phyloP scores from a whole-genome alignment of 2,888 invertebrate genomes.

The Lottia gigantea region DNA sequence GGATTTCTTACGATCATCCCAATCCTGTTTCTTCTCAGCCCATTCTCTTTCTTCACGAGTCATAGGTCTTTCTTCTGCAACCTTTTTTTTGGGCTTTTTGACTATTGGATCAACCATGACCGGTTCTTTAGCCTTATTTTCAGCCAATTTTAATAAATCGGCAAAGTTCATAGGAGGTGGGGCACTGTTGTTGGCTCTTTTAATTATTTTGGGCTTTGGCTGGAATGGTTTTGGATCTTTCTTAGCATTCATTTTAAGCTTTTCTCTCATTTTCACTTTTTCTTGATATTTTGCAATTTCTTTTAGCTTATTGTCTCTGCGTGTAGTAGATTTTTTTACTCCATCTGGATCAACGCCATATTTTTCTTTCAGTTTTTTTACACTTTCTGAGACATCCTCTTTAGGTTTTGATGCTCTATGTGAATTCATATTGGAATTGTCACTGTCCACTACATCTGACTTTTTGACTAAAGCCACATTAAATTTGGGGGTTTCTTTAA shows the following conservation, averaged over 20 bases:
- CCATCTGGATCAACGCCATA: slow-evolving; percentile 2
- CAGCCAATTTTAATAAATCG: slow-evolving; percentile 50
- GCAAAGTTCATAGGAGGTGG: slow-evolving; percentile 51
- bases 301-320: slow-evolving; percentile 2
- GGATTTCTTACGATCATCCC: slow-evolving; percentile 28
- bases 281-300: slow-evolving; percentile 5
- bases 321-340: background rate
- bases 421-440: background rate
- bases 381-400: background rate
- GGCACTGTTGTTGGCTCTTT: slow-evolving; percentile 7
- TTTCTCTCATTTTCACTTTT: slow-evolving; percentile 11
- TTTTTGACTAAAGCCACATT: background rate
- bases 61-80: slow-evolving; percentile 41
- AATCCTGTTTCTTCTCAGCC: slow-evolving; percentile 31
- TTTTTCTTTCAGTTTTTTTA: slow-evolving; percentile 3
- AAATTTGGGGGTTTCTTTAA: background rate
- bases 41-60: slow-evolving; percentile 55
- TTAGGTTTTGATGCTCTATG: background rate
- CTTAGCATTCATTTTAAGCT: slow-evolving; percentile 16
- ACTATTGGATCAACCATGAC: slow-evolving; percentile 24
- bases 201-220: background rate
- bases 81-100: slow-evolving; percentile 25
- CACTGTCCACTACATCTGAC: background rate
- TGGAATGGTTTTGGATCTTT: slow-evolving; percentile 6
- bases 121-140: slow-evolving; percentile 42